Base-by-base conservation (phyloP, 30 jellyfish, hydroid and myxozoan genomes). In the Haliclystus octoradiatus region DNA sequence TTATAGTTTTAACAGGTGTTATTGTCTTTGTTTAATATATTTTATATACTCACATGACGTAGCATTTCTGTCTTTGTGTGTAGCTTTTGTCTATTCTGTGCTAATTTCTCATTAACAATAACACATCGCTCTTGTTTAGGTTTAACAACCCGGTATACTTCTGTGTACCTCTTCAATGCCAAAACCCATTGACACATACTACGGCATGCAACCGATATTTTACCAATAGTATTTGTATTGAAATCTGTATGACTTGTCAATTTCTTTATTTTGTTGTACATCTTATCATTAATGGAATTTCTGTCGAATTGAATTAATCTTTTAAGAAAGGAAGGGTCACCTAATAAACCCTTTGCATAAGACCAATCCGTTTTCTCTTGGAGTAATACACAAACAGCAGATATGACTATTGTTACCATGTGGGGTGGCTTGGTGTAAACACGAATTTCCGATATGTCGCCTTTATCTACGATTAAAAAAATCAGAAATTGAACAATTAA, bases 121-220 rank as follows among this genome's bases (percentile, higher is more conserved):
- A 73, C 85, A 78, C 96, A 86, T 57, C 69, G 77, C 70, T 52
- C 79, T 67, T 86, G 93, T 62, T 79, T 86, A 31, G 96, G 96
- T 31, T 65, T 27, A 57, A 86, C 96, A 82, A 86, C 62, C 22
- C 96, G 76, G 57, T 69, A 51, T 2, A 86, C 92, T n/a, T 74
- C 85, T 0, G 96, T 86, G 79, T 86, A 79, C 40, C 77, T 62
- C 79, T 86, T 84, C 67, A 86, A 62, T 7, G 96, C 96, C 69
- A 86, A 67, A 19, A 86, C 96, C 96, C 96, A 86, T 14, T 84
- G 81, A 53, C 96, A 86, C 96, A 86, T 78, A 46, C 94, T 86
- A 57, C 74, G 73, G 75, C 96, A 86, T 12, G 96, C 96, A 26
- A 63, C 71, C 22, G 96, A 86, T 1, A 86, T 79, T 79, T 86